phyloP scores from a whole-genome alignment of 2,797 vertebrate genomes.

The Champsocephalus gunnari region DNA sequence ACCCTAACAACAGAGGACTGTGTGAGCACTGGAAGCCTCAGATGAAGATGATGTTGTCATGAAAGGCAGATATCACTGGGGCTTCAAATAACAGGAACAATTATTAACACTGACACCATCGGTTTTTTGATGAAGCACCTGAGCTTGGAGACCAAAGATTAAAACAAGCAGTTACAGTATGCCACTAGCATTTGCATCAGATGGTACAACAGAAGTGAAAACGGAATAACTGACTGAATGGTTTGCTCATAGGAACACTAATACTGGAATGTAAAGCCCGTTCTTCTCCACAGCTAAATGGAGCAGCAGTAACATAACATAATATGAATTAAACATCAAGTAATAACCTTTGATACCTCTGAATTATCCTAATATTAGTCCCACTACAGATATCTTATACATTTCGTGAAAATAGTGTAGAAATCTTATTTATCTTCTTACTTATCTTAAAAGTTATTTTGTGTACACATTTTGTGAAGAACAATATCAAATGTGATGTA shows the following conservation, averaged over 20 bases:
- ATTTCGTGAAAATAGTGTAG: conserved; percentile 6
- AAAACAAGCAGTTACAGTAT: conserved; percentile 16
- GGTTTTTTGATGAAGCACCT: conserved; percentile 15
- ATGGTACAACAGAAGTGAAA: conserved; percentile 16
- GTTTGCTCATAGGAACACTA: conserved; percentile 5
- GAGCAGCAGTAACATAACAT: neutral
- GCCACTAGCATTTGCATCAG: conserved; percentile 14
- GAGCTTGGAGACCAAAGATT: conserved; percentile 16
- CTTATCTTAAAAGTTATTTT: neutral
- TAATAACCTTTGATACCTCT: conserved; percentile 1
- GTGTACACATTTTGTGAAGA: neutral
- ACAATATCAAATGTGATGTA: too few species aligned
- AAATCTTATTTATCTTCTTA: neutral
- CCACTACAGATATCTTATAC: neutral
- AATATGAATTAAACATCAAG: conserved; percentile 6
- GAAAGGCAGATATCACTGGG: conserved; percentile 13
- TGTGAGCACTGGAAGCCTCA: neutral
- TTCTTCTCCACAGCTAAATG: conserved; percentile 1
- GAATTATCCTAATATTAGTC: neutral
- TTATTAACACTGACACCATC: conserved; percentile 1
- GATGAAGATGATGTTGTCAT: conserved; percentile 3
- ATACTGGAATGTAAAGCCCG: neutral
- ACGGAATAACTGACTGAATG: conserved; percentile 11
- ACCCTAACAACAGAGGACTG: neutral
- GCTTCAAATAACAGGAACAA: conserved; percentile 7